Percentiles rank a stretch among this genome's conserved stretches.
phyloP scores from a whole-genome alignment of 2,797 vertebrate genomes.

The Hephaestus fuliginosus region DNA sequence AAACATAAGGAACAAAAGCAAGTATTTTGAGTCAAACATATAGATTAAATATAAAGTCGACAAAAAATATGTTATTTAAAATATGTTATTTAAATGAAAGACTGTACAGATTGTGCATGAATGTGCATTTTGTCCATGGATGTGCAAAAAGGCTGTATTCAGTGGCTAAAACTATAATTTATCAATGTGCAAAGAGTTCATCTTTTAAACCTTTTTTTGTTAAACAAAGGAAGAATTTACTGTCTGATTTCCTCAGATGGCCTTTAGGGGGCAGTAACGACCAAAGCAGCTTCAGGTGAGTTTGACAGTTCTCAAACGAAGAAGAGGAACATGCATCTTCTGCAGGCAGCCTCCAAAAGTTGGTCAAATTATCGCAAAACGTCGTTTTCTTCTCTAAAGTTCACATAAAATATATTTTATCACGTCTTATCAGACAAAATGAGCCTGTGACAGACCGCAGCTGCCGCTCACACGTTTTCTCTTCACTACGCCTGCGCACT shows the following conservation, averaged over 20 bases:
- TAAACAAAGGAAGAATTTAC: neutral
- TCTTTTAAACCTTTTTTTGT: neutral
- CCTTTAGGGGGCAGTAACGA: slow-evolving; percentile 22
- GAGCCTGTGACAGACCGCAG: accelerated
- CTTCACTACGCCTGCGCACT: slow-evolving; percentile 72
- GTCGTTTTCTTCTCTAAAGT: neutral
- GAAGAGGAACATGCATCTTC: slow-evolving; percentile 5
- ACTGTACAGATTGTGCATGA: too few relatives aligned
- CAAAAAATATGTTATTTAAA: too few relatives aligned
- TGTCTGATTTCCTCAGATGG: neutral
- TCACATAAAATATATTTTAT: accelerated
- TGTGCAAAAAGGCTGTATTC: neutral
- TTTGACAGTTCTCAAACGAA: neutral
- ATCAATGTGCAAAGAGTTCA: too few relatives aligned
- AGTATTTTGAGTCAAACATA: too few relatives aligned
- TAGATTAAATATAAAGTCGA: too few relatives aligned
- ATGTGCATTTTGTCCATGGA: too few relatives aligned
- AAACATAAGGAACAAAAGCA: too few relatives aligned
- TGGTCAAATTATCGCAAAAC: neutral
- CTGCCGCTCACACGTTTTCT: neutral
- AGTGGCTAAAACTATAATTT: neutral
- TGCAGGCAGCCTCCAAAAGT: neutral
- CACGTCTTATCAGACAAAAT: accelerated
- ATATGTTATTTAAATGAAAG: too few relatives aligned
- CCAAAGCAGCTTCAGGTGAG: accelerated